A percentile compares a stretch with the other conserved stretches of the same genome.
Conservation (phyloP, 2,888 invertebrate genomes). For the Agrotis ipsilon region DNA sequence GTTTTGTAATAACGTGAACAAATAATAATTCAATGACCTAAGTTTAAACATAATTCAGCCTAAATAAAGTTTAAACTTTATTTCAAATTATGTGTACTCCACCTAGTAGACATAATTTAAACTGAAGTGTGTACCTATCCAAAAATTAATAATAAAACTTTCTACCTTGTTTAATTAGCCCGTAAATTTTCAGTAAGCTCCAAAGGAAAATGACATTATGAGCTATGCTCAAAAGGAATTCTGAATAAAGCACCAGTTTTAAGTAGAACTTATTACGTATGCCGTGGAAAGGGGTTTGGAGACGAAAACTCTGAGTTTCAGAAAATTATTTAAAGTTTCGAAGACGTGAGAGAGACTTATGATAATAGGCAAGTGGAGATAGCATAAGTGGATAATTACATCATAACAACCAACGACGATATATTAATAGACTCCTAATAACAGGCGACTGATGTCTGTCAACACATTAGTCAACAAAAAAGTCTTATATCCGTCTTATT, state of each 20-base stretch:
- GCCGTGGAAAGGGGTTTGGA: conserved; percentile 30
- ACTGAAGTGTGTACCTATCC: not conserved
- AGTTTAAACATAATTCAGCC: no score
- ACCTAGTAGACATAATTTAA: no score
- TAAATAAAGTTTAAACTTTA: not conserved
- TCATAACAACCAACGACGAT: no score
- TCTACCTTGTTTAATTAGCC: conserved; percentile 26
- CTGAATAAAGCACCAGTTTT: conserved; percentile 27
- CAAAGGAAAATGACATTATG: conserved; percentile 41
- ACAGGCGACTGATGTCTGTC: no score
- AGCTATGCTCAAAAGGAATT: conserved; percentile 58
- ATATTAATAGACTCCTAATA: no score
- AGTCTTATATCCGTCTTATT: no score
- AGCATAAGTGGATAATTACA: not conserved
- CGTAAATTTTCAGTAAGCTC: conserved; percentile 40
- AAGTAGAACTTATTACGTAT: conserved; percentile 55
- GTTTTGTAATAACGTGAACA: not conserved
- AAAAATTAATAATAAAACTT: conserved; percentile 26
- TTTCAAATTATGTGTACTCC: no score
- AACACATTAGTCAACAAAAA: no score
- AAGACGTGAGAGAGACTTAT: not conserved
- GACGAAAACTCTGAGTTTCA: conserved; percentile 3
- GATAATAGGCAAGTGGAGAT: not conserved
- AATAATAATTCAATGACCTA: not conserved
- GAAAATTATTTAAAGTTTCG: conserved; percentile 25